Evolutionary conservation across 1,140 invertebrate species (phyloP), one percentile per base, ranked within the genome.

Genomic region (Dinothrombium tinctorium): DNA sequence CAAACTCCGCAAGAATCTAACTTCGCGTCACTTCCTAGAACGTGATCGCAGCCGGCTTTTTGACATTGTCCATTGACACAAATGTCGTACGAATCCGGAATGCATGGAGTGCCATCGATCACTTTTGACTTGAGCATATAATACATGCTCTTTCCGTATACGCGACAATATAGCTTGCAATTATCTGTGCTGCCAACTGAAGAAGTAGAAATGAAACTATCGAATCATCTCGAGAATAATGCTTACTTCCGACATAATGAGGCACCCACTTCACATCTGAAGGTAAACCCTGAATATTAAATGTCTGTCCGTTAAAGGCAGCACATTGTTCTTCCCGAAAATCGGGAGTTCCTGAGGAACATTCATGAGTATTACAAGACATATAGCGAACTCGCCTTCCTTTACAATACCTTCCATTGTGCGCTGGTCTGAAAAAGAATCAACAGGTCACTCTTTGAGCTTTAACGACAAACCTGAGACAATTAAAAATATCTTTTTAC

Each of bases 101-200:
- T 71, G 54, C 86, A 92, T n/a, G 79, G 70, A 33, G 84, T 90
- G 29, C 84, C 84, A 57, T 92, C 84, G 24, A 73, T 64, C 5
- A 82, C 81, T 55, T 78, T 79, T 22, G 78, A 71, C 42, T 66
- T 62, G 20, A 90, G 57, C 51, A 69, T 60, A 53, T 80, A 83
- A 58, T 80, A 83, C 25, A 71, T 69, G 23, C 71, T 69, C 17
- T 38, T 4, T 40, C 68, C 65, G 31, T 69, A 62, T 12, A 74
- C 69, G 48, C 74, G 65, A 54, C 84, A 90, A 54, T 72, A 86
- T 9, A 92, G 59, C 51, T 76, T 80, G 55, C 84, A 90, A n/a
- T 71, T 64, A 54, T 89, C 79, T 39, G 74, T 68, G 8, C 64
- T 55, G 40, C 58, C 57, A 44, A 74, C 70, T 73, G 14, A 8